Evolutionary conservation across 2,797 vertebrate genomes (phyloP).

Genomic region (Helostoma temminkii): DNA sequence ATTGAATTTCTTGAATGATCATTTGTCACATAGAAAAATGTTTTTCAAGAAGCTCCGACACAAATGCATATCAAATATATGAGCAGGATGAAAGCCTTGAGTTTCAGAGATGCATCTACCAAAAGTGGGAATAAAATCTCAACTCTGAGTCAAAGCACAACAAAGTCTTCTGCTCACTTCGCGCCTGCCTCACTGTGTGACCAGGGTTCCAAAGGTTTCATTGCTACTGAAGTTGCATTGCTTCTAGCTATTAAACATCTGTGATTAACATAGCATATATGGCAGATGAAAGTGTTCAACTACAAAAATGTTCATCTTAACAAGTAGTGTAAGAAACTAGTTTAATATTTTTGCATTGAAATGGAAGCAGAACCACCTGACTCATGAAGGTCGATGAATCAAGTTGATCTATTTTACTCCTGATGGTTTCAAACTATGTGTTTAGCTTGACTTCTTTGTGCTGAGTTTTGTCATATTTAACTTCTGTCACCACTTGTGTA

Average conservation of each 20-base stretch:
- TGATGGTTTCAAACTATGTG: neutral
- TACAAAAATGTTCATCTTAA: conserved; percentile 61
- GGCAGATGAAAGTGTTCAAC: conserved; percentile 44
- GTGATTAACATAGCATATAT: conserved; percentile 55
- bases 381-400: neutral
- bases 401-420: neutral
- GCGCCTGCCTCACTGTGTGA: conserved; percentile 32
- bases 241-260: conserved; percentile 54
- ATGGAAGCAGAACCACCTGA: conserved; percentile 13
- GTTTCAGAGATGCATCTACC: conserved; percentile 40
- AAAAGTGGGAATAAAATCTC: conserved; percentile 27
- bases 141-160: conserved; percentile 54
- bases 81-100: conserved; percentile 62
- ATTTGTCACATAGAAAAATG: conserved; percentile 55
- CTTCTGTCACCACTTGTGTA: neutral
- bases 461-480: neutral
- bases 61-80: conserved; percentile 63
- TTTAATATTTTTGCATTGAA: conserved; percentile 1
- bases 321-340: conserved; percentile 29
- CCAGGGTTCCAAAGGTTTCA: conserved; percentile 41
- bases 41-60: conserved; percentile 59
- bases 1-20: conserved; percentile 63
- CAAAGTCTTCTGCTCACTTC: conserved; percentile 46
- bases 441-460: conserved; percentile 25
- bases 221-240: conserved; percentile 63